Evolutionary conservation across 35 echinoderm and acorn worm species (phyloP).

Genomic region (Chiridota heheva): DNA sequence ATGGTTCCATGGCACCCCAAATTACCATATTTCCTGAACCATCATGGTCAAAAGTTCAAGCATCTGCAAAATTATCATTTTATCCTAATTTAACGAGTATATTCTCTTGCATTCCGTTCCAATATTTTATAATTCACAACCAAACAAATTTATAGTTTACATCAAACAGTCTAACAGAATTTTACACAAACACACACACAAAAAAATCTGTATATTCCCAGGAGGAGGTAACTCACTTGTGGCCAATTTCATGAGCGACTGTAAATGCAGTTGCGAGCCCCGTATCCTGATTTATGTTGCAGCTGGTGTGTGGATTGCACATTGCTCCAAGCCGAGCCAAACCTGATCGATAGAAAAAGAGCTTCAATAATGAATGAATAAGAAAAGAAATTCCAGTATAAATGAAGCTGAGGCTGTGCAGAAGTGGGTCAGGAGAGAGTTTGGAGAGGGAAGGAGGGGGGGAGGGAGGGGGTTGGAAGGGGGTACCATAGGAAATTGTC

Average conservation of each 20-base stretch:
- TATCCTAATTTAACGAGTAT: too few relatives aligned
- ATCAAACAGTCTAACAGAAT: too few relatives aligned
- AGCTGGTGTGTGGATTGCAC: conserved; percentile 63
- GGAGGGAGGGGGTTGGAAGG: not conserved
- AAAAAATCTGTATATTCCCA: too few relatives aligned
- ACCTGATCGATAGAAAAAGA: conserved; percentile 12
- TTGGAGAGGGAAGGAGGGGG: not conserved
- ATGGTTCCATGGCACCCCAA: too few relatives aligned
- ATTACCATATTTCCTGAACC: too few relatives aligned
- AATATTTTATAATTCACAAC: too few relatives aligned
- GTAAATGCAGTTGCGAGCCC: conserved; percentile 77
- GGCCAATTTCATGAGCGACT: conserved; percentile 95
- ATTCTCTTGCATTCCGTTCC: too few relatives aligned
- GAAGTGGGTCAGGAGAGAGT: not conserved
- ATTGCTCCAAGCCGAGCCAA: conserved; percentile 49
- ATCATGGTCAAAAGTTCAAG: too few relatives aligned
- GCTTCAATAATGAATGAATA: not conserved
- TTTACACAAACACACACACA: too few relatives aligned
- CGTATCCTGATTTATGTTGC: conserved; percentile 97
- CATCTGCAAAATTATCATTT: too few relatives aligned
- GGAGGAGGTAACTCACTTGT: conserved; percentile 93
- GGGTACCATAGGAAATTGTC: too few relatives aligned
- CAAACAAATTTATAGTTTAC: too few relatives aligned
- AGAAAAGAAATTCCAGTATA: not conserved
- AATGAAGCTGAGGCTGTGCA: not conserved